Percentiles rank a stretch among this genome's conserved stretches.
Conservation (phyloP, 1,140 invertebrate genomes). For the Pollicipes pollicipes region DNA sequence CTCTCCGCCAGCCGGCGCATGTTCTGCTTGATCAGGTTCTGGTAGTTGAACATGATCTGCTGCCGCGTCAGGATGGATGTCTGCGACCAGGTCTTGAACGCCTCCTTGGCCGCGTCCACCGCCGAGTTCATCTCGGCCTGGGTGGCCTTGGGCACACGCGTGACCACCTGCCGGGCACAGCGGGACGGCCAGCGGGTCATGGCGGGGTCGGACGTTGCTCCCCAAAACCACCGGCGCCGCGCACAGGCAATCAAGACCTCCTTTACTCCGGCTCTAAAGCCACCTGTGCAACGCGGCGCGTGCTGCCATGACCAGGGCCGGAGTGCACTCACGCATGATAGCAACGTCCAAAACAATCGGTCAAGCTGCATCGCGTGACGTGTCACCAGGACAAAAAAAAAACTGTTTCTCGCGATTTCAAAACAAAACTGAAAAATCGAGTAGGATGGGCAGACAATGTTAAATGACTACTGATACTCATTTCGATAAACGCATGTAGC, state of each 20-base stretch:
- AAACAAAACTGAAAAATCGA: no score
- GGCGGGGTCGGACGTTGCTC: not conserved
- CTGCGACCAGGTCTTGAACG: slow-evolving; percentile 69
- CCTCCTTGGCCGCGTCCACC: slow-evolving; percentile 65
- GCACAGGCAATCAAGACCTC: not conserved
- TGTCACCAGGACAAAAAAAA: no score
- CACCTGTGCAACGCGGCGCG: no score
- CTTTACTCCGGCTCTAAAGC: not conserved
- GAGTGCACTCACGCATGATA: no score
- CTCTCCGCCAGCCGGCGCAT: slow-evolving; percentile 73
- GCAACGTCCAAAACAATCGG: no score
- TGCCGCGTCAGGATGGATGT: slow-evolving; percentile 85
- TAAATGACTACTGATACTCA: no score
- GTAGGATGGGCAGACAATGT: no score
- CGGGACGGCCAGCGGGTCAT: not conserved
- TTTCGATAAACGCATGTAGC: no score
- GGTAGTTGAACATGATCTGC: slow-evolving; percentile 86
- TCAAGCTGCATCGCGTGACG: no score
- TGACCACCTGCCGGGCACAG: slow-evolving; percentile 36
- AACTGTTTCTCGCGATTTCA: no score
- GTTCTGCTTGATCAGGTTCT: slow-evolving; percentile 55
- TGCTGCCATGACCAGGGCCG: no score
- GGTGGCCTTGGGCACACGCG: slow-evolving; percentile 77
- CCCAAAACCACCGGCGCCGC: not conserved
- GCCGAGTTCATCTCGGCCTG: slow-evolving; percentile 79